Evolutionary conservation across 2,113 vertebrate genomes (phyloP), one percentile per base, ranked within the genome.

Genomic region (Oxyruncus cristatus): DNA sequence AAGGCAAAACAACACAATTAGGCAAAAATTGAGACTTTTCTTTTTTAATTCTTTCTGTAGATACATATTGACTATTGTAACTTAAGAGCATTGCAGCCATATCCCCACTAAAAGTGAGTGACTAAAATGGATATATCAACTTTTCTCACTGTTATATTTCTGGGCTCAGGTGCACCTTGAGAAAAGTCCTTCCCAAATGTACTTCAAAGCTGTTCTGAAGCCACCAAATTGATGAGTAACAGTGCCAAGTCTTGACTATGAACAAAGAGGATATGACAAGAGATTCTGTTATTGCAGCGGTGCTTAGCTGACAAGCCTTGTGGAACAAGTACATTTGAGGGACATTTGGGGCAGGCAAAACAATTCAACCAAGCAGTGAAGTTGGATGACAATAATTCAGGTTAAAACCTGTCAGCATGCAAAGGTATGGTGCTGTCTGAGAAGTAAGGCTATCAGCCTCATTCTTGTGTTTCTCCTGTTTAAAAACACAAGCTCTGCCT

Each of bases 271-370:
- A 75, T 74, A 81, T 62, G 79, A 92, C 92, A 89, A 80, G 44
- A 84, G 55, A 72, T 88, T 91, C 92, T 84, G 73, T 74, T 92
- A 74, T 59, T 92, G 79, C 91, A 90, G 88, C 44, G 46, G 61
- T 95, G 55, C 88, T 97, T 92, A 84, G 47, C 75, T 84, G 85
- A 88, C 79, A 92, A 96, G 91, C 73, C 79, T 95, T 92, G 85
- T 90, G 92, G 91, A 96, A 91, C 79, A 86, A 96, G 85, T 91
- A 91, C 95, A 80, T 95, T 77, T 90, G 88, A 91, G 88, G 88
- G 82, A 90, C 90, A 65, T 63, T 90, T 88, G 61, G 72, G 79
- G 47, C 82, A 94, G 83, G 33, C 44, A 88, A 86, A 93, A 68
- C 41, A 68, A 88, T 86, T 92, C 95, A 92, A 77, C 50, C 82